These are phyloP conservation scores for Zophobas atratus DNA, from an alignment of 1,140 invertebrate species.

Conservation along the genomic window DNA sequence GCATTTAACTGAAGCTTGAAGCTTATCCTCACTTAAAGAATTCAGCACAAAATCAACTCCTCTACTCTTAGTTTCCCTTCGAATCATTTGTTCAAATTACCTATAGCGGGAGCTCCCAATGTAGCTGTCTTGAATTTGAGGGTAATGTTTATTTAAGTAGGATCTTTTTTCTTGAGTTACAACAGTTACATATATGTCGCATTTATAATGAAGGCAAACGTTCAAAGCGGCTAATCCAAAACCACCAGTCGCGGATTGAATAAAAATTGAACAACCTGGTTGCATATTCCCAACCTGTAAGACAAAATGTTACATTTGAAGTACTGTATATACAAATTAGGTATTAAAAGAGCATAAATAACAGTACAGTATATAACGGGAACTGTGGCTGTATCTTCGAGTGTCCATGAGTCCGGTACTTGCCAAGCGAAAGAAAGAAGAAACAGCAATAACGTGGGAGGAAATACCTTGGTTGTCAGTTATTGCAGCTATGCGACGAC, in stretches of 20 bases:
- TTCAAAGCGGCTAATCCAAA: conserved; percentile 91
- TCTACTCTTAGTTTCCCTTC: conserved; percentile 72
- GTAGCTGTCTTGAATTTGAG: conserved; percentile 70
- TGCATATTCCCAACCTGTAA: conserved; percentile 1
- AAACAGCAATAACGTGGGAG: conserved; percentile 74
- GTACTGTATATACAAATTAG: too few relatives aligned
- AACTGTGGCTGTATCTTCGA: conserved; percentile 91
- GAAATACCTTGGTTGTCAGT: conserved; percentile 72
- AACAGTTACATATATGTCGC: conserved; percentile 83
- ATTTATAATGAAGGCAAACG: conserved; percentile 80
- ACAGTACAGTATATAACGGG: conserved; percentile 90
- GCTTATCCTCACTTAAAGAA: conserved; percentile 78
- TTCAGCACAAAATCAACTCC: conserved; percentile 81
- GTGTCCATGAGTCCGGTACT: conserved; percentile 53
- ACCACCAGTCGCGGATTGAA: conserved; percentile 90
- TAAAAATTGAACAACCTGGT: conserved; percentile 64
- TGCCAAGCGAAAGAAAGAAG: conserved; percentile 85
- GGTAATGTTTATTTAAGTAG: conserved; percentile 81
- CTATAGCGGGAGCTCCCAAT: conserved; percentile 78
- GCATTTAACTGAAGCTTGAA: conserved; percentile 83
- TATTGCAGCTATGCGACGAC: conserved; percentile 84
- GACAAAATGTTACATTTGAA: not conserved
- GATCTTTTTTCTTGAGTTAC: conserved; percentile 82
- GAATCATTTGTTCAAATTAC: conserved; percentile 75
- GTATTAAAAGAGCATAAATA: conserved; percentile 81